Percentiles rank a stretch among this genome's conserved stretches.
phyloP scores from a whole-genome alignment of 2,888 invertebrate genomes.

The Serripes groenlandicus region DNA sequence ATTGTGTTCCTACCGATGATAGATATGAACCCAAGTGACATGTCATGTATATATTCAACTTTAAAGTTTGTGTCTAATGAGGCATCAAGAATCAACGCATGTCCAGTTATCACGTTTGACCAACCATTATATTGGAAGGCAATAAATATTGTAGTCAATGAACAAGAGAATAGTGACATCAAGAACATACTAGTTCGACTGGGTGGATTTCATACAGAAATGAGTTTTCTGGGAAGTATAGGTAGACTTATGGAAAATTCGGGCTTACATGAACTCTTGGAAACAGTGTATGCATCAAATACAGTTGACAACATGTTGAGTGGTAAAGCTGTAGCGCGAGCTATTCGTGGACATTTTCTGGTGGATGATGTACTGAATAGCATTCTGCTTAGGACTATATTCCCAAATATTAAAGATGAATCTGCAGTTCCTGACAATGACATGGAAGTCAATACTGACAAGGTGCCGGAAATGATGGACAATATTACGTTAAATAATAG shows the following conservation, averaged over 20 bases:
- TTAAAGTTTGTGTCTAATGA: slow-evolving; percentile 50
- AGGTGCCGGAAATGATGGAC: neutral
- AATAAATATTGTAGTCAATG: slow-evolving; percentile 1
- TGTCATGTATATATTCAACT: slow-evolving; percentile 56
- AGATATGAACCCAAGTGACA: slow-evolving; percentile 22
- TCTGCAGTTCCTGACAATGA: no score
- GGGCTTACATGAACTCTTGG: slow-evolving; percentile 68
- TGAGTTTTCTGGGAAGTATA: slow-evolving; percentile 72
- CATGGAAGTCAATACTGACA: neutral
- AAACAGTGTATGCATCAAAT: slow-evolving; percentile 67
- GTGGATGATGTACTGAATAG: slow-evolving; percentile 46
- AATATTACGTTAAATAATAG: neutral
- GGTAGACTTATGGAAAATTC: slow-evolving; percentile 60
- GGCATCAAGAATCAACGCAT: slow-evolving; percentile 7
- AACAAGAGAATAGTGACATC: slow-evolving; percentile 6
- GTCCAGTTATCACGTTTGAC: slow-evolving; percentile 70
- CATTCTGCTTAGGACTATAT: neutral
- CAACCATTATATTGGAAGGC: slow-evolving; percentile 71
- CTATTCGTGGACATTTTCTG: slow-evolving; percentile 67
- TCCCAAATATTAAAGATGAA: neutral
- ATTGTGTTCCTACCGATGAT: slow-evolving; percentile 17
- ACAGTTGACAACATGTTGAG: slow-evolving; percentile 69
- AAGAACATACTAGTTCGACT: slow-evolving; percentile 37
- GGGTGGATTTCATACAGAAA: slow-evolving; percentile 54
- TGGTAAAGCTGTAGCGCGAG: slow-evolving; percentile 68